Evolutionary conservation across 1,140 invertebrate species (phyloP), one percentile per base, ranked within the genome.

Genomic region (Hormaphis cornu): DNA sequence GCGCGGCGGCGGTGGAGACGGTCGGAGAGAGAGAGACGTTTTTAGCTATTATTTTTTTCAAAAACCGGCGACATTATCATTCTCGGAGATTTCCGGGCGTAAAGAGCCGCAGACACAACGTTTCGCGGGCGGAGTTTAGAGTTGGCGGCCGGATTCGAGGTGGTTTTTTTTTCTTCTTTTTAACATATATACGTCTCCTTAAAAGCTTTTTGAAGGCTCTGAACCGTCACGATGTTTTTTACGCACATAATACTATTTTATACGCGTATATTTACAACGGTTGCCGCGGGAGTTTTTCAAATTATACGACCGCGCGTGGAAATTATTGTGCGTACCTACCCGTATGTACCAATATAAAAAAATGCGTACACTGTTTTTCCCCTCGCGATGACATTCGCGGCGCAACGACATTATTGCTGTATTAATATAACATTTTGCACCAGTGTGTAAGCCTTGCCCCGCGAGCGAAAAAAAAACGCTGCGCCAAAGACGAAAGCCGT

Each of bases 161-260:
- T 66, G 48, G 46, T 63, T 42, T 46, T 44, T 66, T 26, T n/a
- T 5, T 14, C 16, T 53, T 18, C n/a, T 61, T 61, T 61, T 66
- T 66, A 46, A 66, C 33, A 66, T 66, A 66, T n/a, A n/a, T n/a
- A n/a, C n/a, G n/a, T 66, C 40, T 66, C 61, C 44, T 66, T 66
- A 66, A 66, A 66, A 66, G 61, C 61, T 66, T 66, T 66, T 66
- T 66, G 50, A 66, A 66, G 61, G 28, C 61, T 66, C 35, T 66
- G 61, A 66, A 66, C 61, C 61, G 44, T 66, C 35, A 66, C 61
- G 58, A 16, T 20, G 61, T 28, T 18, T 58, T 58, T 40, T 58
- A 24, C n/a, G n/a, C n/a, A n/a, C n/a, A 18, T 33, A 2, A n/a
- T 3, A 28, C 0, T 61, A 26, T 28, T 44, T 6, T 14, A 30